Conservation (phyloP, 2,797 vertebrate species). For the Oreochromis mossambicus region DNA sequence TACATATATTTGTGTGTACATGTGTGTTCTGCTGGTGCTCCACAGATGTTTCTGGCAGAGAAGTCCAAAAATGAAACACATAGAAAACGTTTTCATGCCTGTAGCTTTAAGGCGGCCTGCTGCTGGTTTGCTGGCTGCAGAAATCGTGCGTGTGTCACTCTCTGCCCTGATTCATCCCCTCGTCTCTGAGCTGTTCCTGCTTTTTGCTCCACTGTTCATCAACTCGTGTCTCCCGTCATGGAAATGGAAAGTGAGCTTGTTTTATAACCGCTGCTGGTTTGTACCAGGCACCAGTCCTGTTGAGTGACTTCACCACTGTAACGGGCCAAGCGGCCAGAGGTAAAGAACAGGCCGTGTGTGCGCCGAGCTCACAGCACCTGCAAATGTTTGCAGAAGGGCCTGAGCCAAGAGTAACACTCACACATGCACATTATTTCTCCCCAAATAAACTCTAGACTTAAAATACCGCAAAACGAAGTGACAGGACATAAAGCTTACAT, state of each 20-base stretch:
- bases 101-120: not conserved
- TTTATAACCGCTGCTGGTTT: slow-evolving; percentile 23
- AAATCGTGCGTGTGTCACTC: fast-evolving
- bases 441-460: not conserved
- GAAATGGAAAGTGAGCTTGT: not conserved
- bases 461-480: not conserved
- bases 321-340: not conserved
- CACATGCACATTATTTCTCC: not conserved
- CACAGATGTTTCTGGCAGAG: slow-evolving; percentile 1
- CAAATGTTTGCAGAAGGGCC: not conserved
- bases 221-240: not conserved
- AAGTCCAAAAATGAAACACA: not conserved
- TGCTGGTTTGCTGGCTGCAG: not conserved
- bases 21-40: not conserved
- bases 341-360: not conserved
- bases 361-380: slow-evolving; percentile 14
- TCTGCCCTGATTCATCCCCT: not conserved
- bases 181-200: not conserved
- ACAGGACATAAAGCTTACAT: not conserved
- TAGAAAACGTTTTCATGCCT: not conserved
- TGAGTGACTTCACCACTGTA: slow-evolving; percentile 12
- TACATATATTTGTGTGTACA: not conserved
- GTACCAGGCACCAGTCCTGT: not conserved
- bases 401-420: not conserved
- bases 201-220: not conserved